Percentiles rank a stretch among this genome's conserved stretches.
These are phyloP conservation scores for Hirtodrosophila trivittata DNA, from an alignment of 2,888 invertebrate species.

Conservation along the genomic window DNA sequence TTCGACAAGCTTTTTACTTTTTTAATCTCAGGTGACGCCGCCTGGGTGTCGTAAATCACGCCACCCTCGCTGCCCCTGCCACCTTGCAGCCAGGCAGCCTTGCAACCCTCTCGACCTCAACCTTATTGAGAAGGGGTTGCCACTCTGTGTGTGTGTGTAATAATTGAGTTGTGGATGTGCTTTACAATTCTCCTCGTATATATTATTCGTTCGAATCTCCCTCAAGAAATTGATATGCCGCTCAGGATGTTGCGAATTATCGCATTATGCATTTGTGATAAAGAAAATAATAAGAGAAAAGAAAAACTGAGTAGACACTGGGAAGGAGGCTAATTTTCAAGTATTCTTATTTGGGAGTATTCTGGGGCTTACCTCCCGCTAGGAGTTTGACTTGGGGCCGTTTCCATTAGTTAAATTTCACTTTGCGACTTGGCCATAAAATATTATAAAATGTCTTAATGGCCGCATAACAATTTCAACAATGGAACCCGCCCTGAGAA, in stretches of 20 bases:
- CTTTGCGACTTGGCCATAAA: conserved; percentile 56
- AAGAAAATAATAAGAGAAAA: conserved; percentile 37
- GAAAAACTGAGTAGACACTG: neutral
- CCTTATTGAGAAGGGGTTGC: conserved; percentile 53
- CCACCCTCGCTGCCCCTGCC: conserved; percentile 40
- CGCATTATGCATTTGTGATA: conserved; percentile 61
- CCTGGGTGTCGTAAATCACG: conserved; percentile 83
- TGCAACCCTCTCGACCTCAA: conserved; percentile 18
- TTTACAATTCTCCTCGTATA: conserved; percentile 38
- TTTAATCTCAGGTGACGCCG: conserved; percentile 84
- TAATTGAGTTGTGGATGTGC: conserved; percentile 78
- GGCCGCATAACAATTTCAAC: conserved; percentile 74
- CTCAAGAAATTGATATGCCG: conserved; percentile 73
- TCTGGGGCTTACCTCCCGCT: conserved; percentile 23
- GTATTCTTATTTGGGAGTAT: conserved; percentile 2
- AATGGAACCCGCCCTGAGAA: conserved; percentile 58
- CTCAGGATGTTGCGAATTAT: conserved; percentile 73
- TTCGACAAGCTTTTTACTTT: conserved; percentile 79
- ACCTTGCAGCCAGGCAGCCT: conserved; percentile 26
- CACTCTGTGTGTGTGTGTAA: conserved; percentile 55
- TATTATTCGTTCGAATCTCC: conserved; percentile 31
- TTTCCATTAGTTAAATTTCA: conserved; percentile 70
- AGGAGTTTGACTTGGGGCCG: conserved; percentile 19
- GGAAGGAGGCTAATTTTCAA: conserved; percentile 47
- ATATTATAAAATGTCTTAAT: conserved; percentile 81